These are phyloP conservation scores for Dipus sagitta DNA, from an alignment of 2,797 vertebrate genomes.

Conservation along the genomic window DNA sequence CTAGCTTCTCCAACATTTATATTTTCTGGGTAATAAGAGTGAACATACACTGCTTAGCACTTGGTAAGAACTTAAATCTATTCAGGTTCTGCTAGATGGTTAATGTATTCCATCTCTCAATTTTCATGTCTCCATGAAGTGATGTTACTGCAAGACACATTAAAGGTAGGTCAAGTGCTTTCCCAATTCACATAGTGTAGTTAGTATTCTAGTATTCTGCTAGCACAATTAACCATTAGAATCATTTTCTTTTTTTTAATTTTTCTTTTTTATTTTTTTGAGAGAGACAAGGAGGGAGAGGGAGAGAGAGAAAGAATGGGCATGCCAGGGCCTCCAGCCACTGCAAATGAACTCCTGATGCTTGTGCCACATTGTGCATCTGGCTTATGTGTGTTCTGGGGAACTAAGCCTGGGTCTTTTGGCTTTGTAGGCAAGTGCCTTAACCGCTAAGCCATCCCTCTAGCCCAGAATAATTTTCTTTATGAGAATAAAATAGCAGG, in stretches of 20 bases:
- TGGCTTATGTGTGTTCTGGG: too few relatives aligned
- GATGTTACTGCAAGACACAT: background rate
- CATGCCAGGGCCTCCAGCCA: too few relatives aligned
- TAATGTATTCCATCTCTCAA: background rate
- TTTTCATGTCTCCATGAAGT: constrained; percentile 17
- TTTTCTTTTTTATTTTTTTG: too few relatives aligned
- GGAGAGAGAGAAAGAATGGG: too few relatives aligned
- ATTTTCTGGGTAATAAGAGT: constrained; percentile 36
- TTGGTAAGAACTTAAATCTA: constrained; percentile 1
- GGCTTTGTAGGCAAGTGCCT: too few relatives aligned
- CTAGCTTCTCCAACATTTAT: background rate
- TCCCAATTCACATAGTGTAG: background rate
- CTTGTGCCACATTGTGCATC: too few relatives aligned
- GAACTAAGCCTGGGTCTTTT: too few relatives aligned
- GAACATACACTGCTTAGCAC: background rate
- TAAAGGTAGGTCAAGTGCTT: background rate
- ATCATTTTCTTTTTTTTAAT: background rate
- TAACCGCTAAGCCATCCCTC: too few relatives aligned
- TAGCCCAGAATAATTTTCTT: background rate
- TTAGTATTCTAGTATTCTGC: background rate
- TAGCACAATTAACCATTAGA: background rate
- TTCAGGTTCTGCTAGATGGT: constrained; percentile 13
- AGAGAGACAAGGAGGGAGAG: too few relatives aligned
- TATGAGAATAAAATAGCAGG: too few relatives aligned
- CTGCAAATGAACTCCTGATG: too few relatives aligned